These are phyloP conservation scores for Apteryx mantelli DNA, from an alignment of 2,113 vertebrate species.

Conservation along the genomic window DNA sequence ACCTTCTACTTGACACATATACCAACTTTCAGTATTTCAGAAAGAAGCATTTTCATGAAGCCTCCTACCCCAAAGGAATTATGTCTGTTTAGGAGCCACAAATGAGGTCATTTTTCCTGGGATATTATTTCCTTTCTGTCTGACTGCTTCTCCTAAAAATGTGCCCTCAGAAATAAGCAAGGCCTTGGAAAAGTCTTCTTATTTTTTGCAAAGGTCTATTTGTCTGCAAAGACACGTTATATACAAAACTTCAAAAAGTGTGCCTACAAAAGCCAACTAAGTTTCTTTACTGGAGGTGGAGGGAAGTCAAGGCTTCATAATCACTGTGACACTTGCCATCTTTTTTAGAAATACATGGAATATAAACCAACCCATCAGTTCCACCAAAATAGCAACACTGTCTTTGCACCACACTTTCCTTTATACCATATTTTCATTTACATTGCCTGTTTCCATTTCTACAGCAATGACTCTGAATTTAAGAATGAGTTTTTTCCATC, in stretches of 20 bases:
- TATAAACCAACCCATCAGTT: not conserved
- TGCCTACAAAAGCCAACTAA: not conserved
- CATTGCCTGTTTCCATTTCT: not conserved
- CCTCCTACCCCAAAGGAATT: not conserved
- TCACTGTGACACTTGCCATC: not conserved
- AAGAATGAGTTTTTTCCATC: not conserved
- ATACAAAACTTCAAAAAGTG: not conserved
- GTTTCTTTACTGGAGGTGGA: not conserved
- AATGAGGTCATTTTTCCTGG: not conserved
- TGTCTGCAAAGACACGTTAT: not conserved
- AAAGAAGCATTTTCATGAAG: not conserved
- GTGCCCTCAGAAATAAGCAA: not conserved
- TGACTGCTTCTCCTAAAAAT: not conserved
- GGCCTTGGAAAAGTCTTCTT: not conserved
- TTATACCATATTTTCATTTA: not conserved
- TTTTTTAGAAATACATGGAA: not conserved
- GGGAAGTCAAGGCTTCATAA: not conserved
- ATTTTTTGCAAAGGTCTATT: not conserved
- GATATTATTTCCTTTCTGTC: not conserved
- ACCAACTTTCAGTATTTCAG: not conserved
- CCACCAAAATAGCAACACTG: not conserved
- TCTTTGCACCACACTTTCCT: not conserved
- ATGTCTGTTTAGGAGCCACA: not conserved
- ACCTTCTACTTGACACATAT: not conserved
- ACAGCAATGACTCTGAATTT: not conserved